Percentiles rank a stretch among this genome's conserved stretches.
These are phyloP conservation scores for Dynastes tityus DNA, from an alignment of 2,888 invertebrate genomes.

Conservation along the genomic window DNA sequence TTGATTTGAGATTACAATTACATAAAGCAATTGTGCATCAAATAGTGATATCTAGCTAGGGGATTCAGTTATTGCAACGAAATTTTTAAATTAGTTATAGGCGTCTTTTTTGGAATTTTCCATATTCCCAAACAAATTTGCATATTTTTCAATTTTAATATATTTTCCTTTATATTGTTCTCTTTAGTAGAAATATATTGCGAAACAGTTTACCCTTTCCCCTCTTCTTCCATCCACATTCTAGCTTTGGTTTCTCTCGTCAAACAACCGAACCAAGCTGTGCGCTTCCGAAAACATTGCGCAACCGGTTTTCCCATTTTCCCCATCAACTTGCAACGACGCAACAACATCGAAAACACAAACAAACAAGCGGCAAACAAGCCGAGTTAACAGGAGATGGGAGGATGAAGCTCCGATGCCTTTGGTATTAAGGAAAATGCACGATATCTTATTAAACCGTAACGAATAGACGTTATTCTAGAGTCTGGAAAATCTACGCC, in stretches of 20 bases:
- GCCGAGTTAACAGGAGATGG: no score
- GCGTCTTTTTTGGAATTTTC: no score
- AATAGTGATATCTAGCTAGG: no score
- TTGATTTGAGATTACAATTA: no score
- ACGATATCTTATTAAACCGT: constrained; percentile 22
- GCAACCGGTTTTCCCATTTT: constrained; percentile 2
- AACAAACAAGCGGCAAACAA: constrained; percentile 1
- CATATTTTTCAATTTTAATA: no score
- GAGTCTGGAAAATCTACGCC: background rate
- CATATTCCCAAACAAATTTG: no score
- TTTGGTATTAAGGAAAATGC: constrained; percentile 25
- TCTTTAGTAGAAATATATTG: no score
- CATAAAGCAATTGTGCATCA: no score
- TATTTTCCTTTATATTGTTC: no score
- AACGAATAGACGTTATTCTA: background rate
- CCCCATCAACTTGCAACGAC: constrained; percentile 12
- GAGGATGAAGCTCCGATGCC: background rate
- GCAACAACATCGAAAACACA: constrained; percentile 15
- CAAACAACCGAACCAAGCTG: background rate
- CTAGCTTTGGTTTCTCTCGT: background rate
- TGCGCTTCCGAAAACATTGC: background rate
- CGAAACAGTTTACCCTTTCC: no score
- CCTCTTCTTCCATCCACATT: background rate
- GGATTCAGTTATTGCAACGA: no score
- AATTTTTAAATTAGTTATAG: no score